A percentile compares a stretch with the other conserved stretches of the same genome.
Conservation (phyloP, 2,113 vertebrate species). For the Hippopotamus amphibius region DNA sequence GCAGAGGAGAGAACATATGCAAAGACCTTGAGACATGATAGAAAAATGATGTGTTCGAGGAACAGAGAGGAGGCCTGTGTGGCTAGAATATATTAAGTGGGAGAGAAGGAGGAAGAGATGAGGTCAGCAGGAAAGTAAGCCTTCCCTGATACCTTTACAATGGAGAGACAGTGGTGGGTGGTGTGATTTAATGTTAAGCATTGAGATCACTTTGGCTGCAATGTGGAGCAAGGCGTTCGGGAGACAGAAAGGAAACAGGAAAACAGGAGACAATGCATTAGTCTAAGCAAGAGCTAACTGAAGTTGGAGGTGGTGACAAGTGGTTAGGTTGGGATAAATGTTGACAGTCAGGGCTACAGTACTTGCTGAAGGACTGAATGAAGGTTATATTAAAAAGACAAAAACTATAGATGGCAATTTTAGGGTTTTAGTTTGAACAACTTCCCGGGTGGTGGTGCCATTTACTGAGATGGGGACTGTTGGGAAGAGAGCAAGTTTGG, state of each 20-base stretch:
- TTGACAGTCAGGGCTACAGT: no score
- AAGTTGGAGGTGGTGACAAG: not conserved
- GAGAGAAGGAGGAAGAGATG: not conserved
- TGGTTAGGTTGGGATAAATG: not conserved
- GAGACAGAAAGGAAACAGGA: not conserved
- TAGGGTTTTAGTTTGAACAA: not conserved
- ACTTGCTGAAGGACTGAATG: not conserved
- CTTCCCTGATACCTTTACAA: not conserved
- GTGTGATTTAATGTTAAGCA: not conserved
- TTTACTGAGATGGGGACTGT: not conserved
- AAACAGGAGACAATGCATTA: not conserved
- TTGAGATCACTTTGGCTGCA: not conserved
- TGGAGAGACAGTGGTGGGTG: not conserved
- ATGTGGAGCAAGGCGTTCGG: not conserved
- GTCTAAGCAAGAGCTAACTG: not conserved
- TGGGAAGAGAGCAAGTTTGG: not conserved
- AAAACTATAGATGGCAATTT: not conserved
- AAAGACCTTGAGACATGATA: constrained; percentile 11
- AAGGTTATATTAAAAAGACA: not conserved
- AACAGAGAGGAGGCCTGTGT: not conserved
- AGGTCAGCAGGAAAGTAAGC: not conserved
- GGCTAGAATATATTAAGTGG: not conserved
- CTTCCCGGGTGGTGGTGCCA: not conserved
- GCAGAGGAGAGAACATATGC: not conserved
- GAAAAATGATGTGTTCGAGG: constrained; percentile 38